phyloP scores from a whole-genome alignment of 2,797 vertebrate genomes.

The Bufotes viridis region DNA sequence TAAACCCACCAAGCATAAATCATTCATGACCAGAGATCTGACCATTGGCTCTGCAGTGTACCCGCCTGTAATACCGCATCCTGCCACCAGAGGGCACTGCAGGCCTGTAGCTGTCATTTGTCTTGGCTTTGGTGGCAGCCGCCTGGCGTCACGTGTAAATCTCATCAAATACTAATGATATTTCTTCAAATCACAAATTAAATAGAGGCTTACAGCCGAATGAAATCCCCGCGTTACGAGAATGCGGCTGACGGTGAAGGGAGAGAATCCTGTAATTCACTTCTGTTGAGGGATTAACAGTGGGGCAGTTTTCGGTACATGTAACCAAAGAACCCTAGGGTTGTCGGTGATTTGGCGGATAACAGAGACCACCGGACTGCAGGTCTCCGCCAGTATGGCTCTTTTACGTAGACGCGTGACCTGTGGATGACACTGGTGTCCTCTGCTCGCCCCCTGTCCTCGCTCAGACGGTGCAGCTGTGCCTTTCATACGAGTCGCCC shows the following conservation, averaged over 20 bases:
- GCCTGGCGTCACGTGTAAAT: neutral
- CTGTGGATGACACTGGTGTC: neutral
- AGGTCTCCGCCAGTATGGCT: neutral
- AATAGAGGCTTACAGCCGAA: neutral
- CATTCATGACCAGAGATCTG: too few species aligned
- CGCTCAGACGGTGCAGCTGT: neutral
- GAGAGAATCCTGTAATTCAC: too few species aligned
- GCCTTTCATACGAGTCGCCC: neutral
- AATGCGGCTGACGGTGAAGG: too few species aligned
- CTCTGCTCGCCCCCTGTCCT: neutral
- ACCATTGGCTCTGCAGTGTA: neutral
- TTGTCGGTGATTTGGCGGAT: neutral
- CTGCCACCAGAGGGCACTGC: neutral
- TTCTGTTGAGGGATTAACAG: too few species aligned
- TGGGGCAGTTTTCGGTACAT: too few species aligned
- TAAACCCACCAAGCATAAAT: too few species aligned
- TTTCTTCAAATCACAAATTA: slow-evolving; percentile 12
- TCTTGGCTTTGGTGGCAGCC: neutral
- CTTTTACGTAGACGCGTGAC: neutral
- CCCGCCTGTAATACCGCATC: neutral
- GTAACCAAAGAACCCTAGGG: too few species aligned
- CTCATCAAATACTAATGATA: slow-evolving; percentile 6
- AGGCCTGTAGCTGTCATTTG: neutral
- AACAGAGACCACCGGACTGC: neutral
- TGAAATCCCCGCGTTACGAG: neutral